Base-by-base conservation (phyloP, 2,888 invertebrate species). In the Sericinus montela region DNA sequence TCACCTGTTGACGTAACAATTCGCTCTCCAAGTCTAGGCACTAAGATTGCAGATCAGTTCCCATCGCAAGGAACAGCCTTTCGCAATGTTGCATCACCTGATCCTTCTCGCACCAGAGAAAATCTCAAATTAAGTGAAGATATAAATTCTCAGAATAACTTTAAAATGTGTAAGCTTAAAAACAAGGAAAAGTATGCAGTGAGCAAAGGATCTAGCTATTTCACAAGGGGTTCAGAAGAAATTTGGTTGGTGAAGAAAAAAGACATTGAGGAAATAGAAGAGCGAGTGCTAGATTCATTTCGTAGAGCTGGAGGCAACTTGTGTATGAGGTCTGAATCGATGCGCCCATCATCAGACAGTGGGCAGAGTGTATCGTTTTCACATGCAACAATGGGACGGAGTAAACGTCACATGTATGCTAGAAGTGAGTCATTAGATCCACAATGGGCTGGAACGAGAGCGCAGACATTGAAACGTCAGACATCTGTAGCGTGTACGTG, bases 161-260 rank as follows among this genome's bases (percentile, higher is more conserved):
- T 76, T 58, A 83, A 83, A 60, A 58, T 76, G 5, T 84, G 84
- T 66, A 87, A 86, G 63, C 59, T 75, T 28, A 83, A 83, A 63
- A 74, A 64, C 37, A 82, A 83, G 53, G 80, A 85, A 52, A 79
- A 81, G 57, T 78, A 80, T 52, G 81, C 83, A 11, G 83, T 85
- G 15, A 83, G 82, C 57, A 87, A 87, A 55, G 86, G 86, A 0
- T 84, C 86, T 16, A 84, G 85, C 52, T 88, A 87, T 64, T 87
- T 84, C 67, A 85, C 84, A 1, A 67, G 88, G 38, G 88, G 88
- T 10, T 81, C 88, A 0, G 88, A 88, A 50, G 88, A 88, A 59
- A 88, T 88, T 36, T 88, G 88, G 88, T 69, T 88, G 34, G 88
- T 88, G n/a, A 88, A 88, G 65, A 88, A 88, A 63, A 88, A 87